Conservation (phyloP, 2,888 invertebrate genomes). For the Acleris literana region DNA sequence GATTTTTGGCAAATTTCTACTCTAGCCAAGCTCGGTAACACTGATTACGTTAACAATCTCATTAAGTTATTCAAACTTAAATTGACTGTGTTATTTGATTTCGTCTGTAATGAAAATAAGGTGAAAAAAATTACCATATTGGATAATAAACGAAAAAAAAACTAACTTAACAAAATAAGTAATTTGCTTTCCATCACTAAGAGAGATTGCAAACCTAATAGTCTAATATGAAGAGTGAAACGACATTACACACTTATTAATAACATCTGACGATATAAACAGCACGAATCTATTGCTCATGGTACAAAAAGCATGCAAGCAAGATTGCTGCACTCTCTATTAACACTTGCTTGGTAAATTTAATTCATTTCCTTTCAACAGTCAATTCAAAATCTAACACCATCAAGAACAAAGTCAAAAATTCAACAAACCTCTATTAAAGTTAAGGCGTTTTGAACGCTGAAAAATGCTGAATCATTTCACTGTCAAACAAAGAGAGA, state of each 20-base stretch:
- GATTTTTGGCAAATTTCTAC: too few species aligned
- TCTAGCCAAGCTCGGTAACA: too few species aligned
- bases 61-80: too few species aligned
- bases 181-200: not conserved
- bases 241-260: conserved; percentile 29
- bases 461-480: conserved; percentile 72
- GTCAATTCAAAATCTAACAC: conserved; percentile 41
- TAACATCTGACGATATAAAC: conserved; percentile 22
- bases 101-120: too few species aligned
- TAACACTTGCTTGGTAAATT: conserved; percentile 72
- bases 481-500: conserved; percentile 61
- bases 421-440: conserved; percentile 35
- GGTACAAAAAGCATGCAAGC: conserved; percentile 46
- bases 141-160: not conserved
- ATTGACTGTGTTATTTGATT: too few species aligned
- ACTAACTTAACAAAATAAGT: not conserved
- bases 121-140: not conserved
- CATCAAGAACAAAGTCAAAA: conserved; percentile 38
- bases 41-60: too few species aligned
- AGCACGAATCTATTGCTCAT: conserved; percentile 29
- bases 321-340: conserved; percentile 70
- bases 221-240: conserved; percentile 12
- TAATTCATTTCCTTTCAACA: conserved; percentile 52
- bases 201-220: not conserved
- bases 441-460: conserved; percentile 56